A percentile compares a stretch with the other conserved stretches of the same genome.
Evolutionary conservation across 2,888 invertebrate species (phyloP).

Genomic region (Chrysotoxum bicinctum): DNA sequence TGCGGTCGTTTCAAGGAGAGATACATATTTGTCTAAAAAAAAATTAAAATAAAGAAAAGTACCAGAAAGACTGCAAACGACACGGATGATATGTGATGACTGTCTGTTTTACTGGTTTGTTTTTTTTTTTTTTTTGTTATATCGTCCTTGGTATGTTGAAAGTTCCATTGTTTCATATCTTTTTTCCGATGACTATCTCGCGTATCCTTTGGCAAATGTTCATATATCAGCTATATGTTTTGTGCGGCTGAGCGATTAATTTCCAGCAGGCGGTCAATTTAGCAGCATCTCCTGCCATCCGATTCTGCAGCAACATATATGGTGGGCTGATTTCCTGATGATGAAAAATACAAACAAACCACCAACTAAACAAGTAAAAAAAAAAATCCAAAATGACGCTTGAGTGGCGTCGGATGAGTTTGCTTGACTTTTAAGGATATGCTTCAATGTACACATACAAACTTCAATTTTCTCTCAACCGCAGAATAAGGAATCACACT

Average conservation of each 20-base stretch:
- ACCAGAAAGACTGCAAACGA: constrained; percentile 61
- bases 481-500: constrained; percentile 64
- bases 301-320: neutral
- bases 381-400: constrained; percentile 49
- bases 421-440: constrained; percentile 68
- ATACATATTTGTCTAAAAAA: constrained; percentile 20
- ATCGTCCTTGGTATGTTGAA: constrained; percentile 13
- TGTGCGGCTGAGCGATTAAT: constrained; percentile 73
- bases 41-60: constrained; percentile 19
- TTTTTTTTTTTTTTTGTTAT: constrained; percentile 18
- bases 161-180: constrained; percentile 58
- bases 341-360: constrained; percentile 57
- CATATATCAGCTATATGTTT: constrained; percentile 48
- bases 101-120: constrained; percentile 62
- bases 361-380: constrained; percentile 15
- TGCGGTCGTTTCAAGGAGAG: constrained; percentile 44
- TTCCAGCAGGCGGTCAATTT: constrained; percentile 81
- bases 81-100: constrained; percentile 72
- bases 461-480: constrained; percentile 65
- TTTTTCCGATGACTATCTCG: constrained; percentile 64
- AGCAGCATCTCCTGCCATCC: constrained; percentile 78
- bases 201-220: constrained; percentile 71
- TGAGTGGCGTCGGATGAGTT: constrained; percentile 67
- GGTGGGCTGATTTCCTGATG: constrained; percentile 51
- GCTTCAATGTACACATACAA: constrained; percentile 36